Conservation (phyloP, 1,140 invertebrate species). For the Drosophila subobscura region DNA sequence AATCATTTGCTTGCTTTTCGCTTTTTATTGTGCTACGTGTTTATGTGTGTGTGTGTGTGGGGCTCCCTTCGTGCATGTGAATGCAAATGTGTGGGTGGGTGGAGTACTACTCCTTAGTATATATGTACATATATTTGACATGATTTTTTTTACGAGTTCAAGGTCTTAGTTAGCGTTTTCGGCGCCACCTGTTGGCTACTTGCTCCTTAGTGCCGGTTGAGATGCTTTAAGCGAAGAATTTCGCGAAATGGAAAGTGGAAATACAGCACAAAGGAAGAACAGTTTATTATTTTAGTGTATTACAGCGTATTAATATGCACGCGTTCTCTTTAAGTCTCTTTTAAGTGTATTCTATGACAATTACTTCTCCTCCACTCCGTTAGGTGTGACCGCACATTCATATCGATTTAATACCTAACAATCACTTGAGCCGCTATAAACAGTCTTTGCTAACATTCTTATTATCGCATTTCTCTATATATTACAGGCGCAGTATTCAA, state of each 20-base stretch:
- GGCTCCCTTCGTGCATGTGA: conserved; percentile 25
- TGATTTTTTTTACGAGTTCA: conserved; percentile 81
- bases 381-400: too few species aligned
- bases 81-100: conserved; percentile 14
- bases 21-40: conserved; percentile 69
- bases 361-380: too few species aligned
- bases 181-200: conserved; percentile 67
- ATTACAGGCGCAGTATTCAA: conserved; percentile 93
- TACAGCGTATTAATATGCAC: too few species aligned
- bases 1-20: conserved; percentile 73
- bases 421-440: too few species aligned
- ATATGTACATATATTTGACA: conserved; percentile 63
- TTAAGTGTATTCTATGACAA: too few species aligned
- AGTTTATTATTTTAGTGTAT: too few species aligned
- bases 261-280: too few species aligned
- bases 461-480: conserved; percentile 26
- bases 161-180: conserved; percentile 67
- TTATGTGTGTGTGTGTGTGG: conserved; percentile 27
- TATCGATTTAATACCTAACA: too few species aligned
- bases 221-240: conserved; percentile 47
- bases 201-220: conserved; percentile 28
- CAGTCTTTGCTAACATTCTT: conserved; percentile 1
- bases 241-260: not conserved
- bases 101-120: conserved; percentile 19
- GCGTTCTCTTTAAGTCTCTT: too few species aligned